These are phyloP conservation scores for Heliocidaris erythrogramma DNA, from an alignment of 35 echinoderm and acorn worm species.

Conservation along the genomic window DNA sequence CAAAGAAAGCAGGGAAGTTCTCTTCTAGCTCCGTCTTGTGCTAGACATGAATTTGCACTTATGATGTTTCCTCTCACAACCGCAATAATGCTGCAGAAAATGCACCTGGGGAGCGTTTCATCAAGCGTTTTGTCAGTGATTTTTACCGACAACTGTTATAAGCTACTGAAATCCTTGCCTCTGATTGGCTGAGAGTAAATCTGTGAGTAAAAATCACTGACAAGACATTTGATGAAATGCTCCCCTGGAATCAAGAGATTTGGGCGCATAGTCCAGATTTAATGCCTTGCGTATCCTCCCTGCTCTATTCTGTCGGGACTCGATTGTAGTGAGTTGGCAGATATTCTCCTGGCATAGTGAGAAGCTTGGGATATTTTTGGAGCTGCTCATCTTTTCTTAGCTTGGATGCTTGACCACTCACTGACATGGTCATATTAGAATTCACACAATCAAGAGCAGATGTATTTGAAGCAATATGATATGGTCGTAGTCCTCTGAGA, in stretches of 20 bases:
- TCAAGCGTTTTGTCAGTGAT: too few species aligned
- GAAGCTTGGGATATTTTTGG: not conserved
- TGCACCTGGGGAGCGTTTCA: too few species aligned
- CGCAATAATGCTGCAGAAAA: constrained; percentile 30
- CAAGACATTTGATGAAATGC: too few species aligned
- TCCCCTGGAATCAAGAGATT: constrained; percentile 27
- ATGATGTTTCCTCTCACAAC: not conserved
- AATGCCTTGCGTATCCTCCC: not conserved
- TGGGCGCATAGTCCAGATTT: not conserved
- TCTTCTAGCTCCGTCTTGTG: not conserved
- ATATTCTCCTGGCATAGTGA: not conserved
- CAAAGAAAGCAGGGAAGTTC: constrained; percentile 9
- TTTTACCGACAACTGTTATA: too few species aligned
- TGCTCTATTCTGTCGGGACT: not conserved
- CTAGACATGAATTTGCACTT: constrained; percentile 42
- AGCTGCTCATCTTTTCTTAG: constrained; percentile 16
- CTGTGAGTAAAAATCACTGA: too few species aligned
- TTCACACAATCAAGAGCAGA: not conserved
- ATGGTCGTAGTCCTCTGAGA: not conserved
- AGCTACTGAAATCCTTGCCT: too few species aligned
- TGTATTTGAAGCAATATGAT: not conserved
- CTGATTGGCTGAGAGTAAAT: too few species aligned
- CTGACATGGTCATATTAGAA: not conserved
- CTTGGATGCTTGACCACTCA: not conserved
- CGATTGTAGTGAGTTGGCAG: not conserved